phyloP scores from a whole-genome alignment of 2,888 invertebrate species.

The Linyphia triangularis region DNA sequence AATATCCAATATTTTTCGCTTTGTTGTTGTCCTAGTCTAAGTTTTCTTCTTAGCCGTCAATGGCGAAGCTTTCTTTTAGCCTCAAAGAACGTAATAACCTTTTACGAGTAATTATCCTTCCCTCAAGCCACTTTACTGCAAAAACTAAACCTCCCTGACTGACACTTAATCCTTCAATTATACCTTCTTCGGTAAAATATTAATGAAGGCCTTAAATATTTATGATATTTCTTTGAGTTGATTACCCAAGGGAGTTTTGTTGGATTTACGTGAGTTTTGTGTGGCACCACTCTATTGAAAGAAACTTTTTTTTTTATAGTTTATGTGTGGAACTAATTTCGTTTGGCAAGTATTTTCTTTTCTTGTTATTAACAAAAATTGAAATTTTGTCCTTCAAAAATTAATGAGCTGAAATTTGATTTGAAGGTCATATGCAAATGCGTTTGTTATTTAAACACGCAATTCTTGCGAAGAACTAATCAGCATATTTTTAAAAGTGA shows the following conservation, averaged over 20 bases:
- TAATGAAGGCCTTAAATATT: slow-evolving; percentile 4
- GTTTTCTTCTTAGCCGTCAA: background rate
- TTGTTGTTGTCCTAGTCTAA: background rate
- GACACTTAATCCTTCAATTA: background rate
- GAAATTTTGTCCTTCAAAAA: background rate
- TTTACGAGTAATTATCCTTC: background rate
- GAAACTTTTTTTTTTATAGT: background rate
- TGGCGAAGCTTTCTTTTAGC: background rate
- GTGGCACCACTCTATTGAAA: background rate
- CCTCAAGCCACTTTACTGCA: background rate
- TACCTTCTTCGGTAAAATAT: background rate
- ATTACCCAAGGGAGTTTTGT: background rate
- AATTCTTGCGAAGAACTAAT: too few species aligned
- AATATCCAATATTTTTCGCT: too few species aligned
- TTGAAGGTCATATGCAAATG: background rate
- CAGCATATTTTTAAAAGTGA: too few species aligned
- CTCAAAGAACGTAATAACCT: background rate
- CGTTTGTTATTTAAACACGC: background rate
- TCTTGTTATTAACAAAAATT: background rate
- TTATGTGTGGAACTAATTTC: background rate
- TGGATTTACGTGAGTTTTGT: background rate
- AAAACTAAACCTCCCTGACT: background rate
- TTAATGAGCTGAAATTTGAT: too few species aligned
- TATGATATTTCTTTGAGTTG: background rate
- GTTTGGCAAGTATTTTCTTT: background rate